Conservation (phyloP, 1,140 invertebrate genomes). For the Ditylenchus dipsaci region DNA sequence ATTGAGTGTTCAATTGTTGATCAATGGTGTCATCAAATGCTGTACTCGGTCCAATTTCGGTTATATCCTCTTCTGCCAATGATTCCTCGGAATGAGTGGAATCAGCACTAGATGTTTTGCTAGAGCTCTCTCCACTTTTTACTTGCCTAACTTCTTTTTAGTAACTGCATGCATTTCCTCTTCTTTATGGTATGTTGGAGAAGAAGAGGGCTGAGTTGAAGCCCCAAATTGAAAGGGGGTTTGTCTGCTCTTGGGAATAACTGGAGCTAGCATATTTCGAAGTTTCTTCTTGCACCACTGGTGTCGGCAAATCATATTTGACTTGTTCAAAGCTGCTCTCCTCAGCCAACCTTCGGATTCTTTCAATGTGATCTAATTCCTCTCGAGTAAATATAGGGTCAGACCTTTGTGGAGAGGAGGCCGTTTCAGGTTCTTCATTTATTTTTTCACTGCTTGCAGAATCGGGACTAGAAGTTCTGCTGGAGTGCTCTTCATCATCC, state of each 20-base stretch:
- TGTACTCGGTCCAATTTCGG: neutral
- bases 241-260: no score
- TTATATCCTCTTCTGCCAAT: neutral
- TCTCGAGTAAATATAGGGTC: slow-evolving; percentile 35
- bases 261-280: neutral
- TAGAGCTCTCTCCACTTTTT: neutral
- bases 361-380: slow-evolving; percentile 40
- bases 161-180: neutral
- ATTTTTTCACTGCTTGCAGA: no score
- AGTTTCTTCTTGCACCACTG: neutral
- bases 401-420: neutral
- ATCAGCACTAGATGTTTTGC: slow-evolving; percentile 1
- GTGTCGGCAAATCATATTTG: neutral
- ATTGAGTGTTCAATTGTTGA: no score
- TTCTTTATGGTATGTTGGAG: no score
- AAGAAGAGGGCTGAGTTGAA: no score
- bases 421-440: neutral
- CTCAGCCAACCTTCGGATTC: slow-evolving; percentile 34
- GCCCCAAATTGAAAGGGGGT: neutral
- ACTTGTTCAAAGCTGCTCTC: slow-evolving; percentile 22
- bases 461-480: no score
- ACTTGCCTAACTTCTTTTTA: neutral
- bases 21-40: no score
- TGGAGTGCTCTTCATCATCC: slow-evolving; percentile 2
- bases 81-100: neutral